Conservation (phyloP, 1,140 invertebrate genomes). For the Cydia strobilella region DNA sequence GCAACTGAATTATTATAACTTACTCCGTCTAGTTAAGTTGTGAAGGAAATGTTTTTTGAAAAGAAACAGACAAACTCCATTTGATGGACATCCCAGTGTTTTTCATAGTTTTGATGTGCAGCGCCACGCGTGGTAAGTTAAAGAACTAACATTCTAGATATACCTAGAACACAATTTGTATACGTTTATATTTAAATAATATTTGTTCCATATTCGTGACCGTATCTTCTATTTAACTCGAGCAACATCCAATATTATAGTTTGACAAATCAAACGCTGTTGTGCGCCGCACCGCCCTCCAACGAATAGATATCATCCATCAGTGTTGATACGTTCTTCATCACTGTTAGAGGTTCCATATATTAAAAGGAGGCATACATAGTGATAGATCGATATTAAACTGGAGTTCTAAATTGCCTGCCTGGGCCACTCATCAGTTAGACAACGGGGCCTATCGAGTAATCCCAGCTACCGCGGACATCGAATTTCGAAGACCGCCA, state of each 20-base stretch:
- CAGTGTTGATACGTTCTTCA: background rate
- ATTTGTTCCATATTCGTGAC: no score
- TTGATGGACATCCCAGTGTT: no score
- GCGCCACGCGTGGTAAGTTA: no score
- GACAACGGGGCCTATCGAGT: background rate
- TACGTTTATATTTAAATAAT: no score
- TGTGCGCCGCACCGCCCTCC: background rate
- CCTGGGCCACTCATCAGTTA: background rate
- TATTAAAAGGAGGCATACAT: background rate
- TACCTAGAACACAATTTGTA: no score
- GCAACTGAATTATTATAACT: no score
- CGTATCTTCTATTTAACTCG: background rate
- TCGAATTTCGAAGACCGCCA: background rate
- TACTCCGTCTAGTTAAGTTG: no score
- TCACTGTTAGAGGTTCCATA: background rate
- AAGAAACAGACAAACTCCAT: no score
- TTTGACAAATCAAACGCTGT: background rate
- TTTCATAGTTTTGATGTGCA: no score
- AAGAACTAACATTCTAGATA: no score
- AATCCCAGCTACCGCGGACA: background rate
- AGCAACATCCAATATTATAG: background rate
- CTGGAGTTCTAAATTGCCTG: background rate
- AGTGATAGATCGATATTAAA: background rate
- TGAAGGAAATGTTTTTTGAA: no score
- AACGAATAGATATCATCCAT: slow-evolving; percentile 2